Conservation (phyloP, 2,888 invertebrate genomes). For the Sericinus montela region DNA sequence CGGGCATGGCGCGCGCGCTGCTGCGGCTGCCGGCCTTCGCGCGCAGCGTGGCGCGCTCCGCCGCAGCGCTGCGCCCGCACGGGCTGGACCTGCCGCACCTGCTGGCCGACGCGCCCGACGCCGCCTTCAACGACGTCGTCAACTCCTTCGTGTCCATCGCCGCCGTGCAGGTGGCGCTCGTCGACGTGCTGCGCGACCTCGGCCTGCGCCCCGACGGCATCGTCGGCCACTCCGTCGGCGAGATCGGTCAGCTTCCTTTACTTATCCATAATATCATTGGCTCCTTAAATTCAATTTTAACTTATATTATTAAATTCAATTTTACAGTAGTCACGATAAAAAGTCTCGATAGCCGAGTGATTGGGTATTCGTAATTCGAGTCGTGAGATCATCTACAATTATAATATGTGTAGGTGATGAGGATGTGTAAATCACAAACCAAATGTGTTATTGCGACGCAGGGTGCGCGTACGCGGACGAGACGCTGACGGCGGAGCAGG, state of each 20-base stretch:
- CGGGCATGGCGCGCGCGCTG: conserved; percentile 94
- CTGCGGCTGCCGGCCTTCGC: conserved; percentile 91
- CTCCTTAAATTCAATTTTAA: too few species aligned
- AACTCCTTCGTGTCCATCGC: conserved; percentile 97
- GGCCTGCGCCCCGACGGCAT: conserved; percentile 95
- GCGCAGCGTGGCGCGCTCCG: conserved; percentile 86
- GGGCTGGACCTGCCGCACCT: conserved; percentile 91
- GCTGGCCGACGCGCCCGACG: conserved; percentile 86
- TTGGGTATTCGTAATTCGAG: too few species aligned
- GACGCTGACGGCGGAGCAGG: conserved; percentile 95
- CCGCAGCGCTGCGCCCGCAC: conserved; percentile 87
- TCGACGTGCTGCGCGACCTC: conserved; percentile 87
- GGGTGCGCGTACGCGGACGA: conserved; percentile 99
- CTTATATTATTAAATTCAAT: too few species aligned
- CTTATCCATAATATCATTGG: too few species aligned
- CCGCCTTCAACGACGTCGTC: conserved; percentile 90
- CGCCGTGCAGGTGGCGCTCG: conserved; percentile 97
- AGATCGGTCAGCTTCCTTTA: conserved; percentile 78
- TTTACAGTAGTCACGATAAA: too few species aligned
- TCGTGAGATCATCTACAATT: too few species aligned
- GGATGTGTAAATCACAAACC: too few species aligned
- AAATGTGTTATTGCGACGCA: conserved; percentile 32
- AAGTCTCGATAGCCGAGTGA: too few species aligned
- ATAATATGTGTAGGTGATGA: too few species aligned
- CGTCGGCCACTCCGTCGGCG: conserved; percentile 97